Evolutionary conservation across 2,113 vertebrate genomes (phyloP), one percentile per base, ranked within the genome.

Genomic region (Stomatorhinus ivindoensis): DNA sequence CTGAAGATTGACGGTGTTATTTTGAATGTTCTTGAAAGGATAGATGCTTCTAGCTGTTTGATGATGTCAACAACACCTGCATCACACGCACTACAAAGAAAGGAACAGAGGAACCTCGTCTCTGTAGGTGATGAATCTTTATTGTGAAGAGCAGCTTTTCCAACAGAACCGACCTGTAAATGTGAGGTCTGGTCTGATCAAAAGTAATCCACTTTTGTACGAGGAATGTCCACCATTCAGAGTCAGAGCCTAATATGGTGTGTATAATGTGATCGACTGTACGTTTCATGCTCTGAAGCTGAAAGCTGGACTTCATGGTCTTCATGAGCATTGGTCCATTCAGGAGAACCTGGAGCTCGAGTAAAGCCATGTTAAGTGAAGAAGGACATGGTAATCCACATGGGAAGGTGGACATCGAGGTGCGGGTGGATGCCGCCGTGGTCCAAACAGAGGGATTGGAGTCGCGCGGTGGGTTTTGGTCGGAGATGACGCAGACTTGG

Each of bases 1-100:
- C 73, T 76, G 88, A 76, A 87, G 88, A 90, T 88, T 88, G 87
- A 88, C 47, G 82, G 80, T 61, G 80, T 65, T 53, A 86, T 83
- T 90, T 88, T 90, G 82, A 90, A 90, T 84, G 87, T 47, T 47
- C 73, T 87, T 48, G 65, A 88, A 85, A 61, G 53, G 44, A 42
- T 88, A 51, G 8, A 42, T 76, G 31, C 39, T 84, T 50, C 13
- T 21, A 84, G 39, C 39, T 84, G 82, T 47, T 44, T 46, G 39
- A 46, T 46, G 47, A 47, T 84, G 82, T 84, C 44, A n/a, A 24
- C 21, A 24, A 24, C 44, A 47, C 61, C 27, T 69, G 61, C 27
- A 31, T 31, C 61, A 4, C 27, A 69, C 61, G 13, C 10, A 69
- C n/a, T 69, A 19, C 73, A 80, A 80, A 42, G 73, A 80, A 80